Base-by-base conservation (phyloP, 2,797 vertebrate species). In the Sebastes wilsoni region DNA sequence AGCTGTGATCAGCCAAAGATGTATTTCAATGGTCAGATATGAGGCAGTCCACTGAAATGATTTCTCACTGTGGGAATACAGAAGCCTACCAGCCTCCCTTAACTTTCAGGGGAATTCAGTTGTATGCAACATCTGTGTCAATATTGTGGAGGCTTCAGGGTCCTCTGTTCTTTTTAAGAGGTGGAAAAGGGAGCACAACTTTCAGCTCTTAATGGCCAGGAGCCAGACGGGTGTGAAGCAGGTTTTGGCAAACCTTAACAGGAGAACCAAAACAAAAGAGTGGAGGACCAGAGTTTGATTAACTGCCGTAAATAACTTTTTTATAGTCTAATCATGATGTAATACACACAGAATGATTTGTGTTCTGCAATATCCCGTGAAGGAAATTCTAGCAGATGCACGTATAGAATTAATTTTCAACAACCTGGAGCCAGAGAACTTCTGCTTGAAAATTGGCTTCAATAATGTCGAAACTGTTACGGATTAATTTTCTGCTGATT, bases 91-190 rank as follows among this genome's bases (percentile, higher is more conserved):
- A 85, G 82, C 83, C 83, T 86, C 74, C 84, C 82, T 81, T 38
- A 27, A 52, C 70, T 77, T 90, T 85, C 85, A 75, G 68, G 90
- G 88, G 91, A 89, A 88, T 92, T 93, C 72, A 69, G 75, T 95
- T 90, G 92, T 94, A 90, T 68, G 80, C 78, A 95, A 93, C 95
- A 96, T 95, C 95, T 96, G 95, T 96, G 94, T 96, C 94, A 96
- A 95, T 95, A 96, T 96, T 95, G 87, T 95, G 88, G 83, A 91
- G 91, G 81, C 85, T 87, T 90, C 85, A 71, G 69, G 81, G 82
- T 91, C 89, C 87, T 90, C 87, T 91, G 89, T 90, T 93, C 89
- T 93, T 93, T 88, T 88, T 83, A 88, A 94, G 88, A 89, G 89
- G 84, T 85, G 77, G 72, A 90, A 86, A 90, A 89, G 84, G 77